phyloP scores from a whole-genome alignment of 2,797 vertebrate genomes.

The Rhinella marina region DNA sequence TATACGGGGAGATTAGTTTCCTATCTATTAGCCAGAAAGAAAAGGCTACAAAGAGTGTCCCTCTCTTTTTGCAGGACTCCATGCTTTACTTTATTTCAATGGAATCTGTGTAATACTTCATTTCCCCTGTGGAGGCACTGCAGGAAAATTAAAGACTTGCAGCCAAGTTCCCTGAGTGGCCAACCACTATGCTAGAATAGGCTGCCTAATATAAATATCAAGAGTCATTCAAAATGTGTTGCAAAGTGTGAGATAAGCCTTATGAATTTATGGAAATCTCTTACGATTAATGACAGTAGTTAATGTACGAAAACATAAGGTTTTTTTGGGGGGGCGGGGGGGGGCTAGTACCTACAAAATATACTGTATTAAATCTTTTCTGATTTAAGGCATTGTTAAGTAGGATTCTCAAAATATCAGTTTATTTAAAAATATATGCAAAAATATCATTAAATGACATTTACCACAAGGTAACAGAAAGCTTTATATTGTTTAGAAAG shows the following conservation, averaged over 20 bases:
- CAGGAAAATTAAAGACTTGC: too few species aligned
- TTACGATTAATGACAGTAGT: not conserved
- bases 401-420: constrained; percentile 3
- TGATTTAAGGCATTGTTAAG: not conserved
- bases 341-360: not conserved
- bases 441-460: constrained; percentile 12
- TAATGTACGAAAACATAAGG: not conserved
- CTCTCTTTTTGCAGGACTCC: not conserved
- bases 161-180: too few species aligned
- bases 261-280: constrained; percentile 1
- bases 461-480: constrained; percentile 46
- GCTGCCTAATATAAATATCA: not conserved
- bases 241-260: constrained; percentile 18
- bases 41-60: too few species aligned
- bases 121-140: not conserved
- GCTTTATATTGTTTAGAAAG: constrained; percentile 32
- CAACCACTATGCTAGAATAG: not conserved
- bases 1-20: too few species aligned
- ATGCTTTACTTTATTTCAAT: not conserved
- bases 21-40: not conserved
- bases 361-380: not conserved
- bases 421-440: not conserved
- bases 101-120: not conserved
- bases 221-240: not conserved
- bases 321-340: not conserved